A percentile compares a stretch with the other conserved stretches of the same genome.
Evolutionary conservation across 2,888 invertebrate genomes (phyloP).

Genomic region (Plebejus melissa): DNA sequence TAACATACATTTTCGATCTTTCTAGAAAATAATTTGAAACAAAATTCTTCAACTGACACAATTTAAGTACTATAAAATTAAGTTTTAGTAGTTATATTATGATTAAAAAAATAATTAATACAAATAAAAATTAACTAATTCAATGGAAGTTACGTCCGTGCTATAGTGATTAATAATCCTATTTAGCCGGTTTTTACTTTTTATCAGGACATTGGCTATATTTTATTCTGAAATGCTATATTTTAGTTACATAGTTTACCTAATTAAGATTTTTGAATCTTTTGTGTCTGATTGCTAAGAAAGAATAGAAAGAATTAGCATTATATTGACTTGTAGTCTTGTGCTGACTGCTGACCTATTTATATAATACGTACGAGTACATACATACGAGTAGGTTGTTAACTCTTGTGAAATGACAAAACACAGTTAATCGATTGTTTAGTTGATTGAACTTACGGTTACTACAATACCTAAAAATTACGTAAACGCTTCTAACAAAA

Average conservation of each 20-base stretch:
- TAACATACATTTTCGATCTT: not conserved
- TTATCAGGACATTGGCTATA: too few relatives aligned
- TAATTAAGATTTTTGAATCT: too few relatives aligned
- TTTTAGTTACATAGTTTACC: too few relatives aligned
- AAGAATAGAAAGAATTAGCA: not conserved
- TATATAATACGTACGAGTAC: too few relatives aligned
- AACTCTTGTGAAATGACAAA: not conserved
- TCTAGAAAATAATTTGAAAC: not conserved
- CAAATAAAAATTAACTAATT: not conserved
- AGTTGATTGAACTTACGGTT: not conserved
- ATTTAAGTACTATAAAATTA: not conserved
- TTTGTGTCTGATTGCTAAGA: too few relatives aligned
- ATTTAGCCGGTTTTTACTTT: too few relatives aligned
- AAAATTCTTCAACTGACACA: not conserved
- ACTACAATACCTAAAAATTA: not conserved
- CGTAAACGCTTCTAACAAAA: not conserved
- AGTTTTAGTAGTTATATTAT: not conserved
- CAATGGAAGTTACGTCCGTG: too few relatives aligned
- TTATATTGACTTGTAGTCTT: too few relatives aligned
- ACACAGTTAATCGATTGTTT: slow-evolving; percentile 18
- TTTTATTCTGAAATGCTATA: too few relatives aligned
- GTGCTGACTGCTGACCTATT: too few relatives aligned
- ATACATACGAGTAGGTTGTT: not conserved
- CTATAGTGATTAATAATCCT: too few relatives aligned
- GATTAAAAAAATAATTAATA: not conserved